Conservation (phyloP, 2,113 vertebrate species). For the Catagonus wagneri region DNA sequence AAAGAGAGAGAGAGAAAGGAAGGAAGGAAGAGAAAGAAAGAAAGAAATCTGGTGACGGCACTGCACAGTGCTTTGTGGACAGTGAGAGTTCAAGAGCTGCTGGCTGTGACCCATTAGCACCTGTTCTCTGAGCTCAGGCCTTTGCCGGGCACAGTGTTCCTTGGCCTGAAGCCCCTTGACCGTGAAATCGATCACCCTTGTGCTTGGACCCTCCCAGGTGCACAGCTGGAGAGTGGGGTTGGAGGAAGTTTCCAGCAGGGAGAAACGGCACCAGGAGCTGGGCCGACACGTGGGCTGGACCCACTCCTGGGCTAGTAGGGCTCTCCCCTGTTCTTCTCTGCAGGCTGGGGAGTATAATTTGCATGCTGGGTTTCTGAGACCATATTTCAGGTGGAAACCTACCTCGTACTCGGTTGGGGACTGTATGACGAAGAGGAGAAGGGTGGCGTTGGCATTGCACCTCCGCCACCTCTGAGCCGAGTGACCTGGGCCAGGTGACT, state of each 20-base stretch:
- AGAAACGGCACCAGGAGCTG: background rate
- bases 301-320: rapidly evolving
- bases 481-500: no score
- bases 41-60: background rate
- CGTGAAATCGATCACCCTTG: rapidly evolving
- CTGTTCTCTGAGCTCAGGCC: background rate
- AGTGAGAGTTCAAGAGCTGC: rapidly evolving
- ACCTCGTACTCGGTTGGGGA: no score
- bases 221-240: rapidly evolving
- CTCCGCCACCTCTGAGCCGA: background rate
- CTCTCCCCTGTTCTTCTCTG: background rate
- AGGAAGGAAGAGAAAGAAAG: no score
- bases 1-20: no score
- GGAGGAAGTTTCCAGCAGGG: background rate
- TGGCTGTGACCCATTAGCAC: rapidly evolving
- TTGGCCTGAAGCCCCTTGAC: rapidly evolving
- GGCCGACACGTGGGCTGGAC: background rate
- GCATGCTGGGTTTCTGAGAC: background rate
- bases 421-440: background rate
- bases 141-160: rapidly evolving
- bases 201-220: background rate
- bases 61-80: rapidly evolving
- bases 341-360: background rate
- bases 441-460: rapidly evolving
- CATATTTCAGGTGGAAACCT: background rate